Base-by-base conservation (phyloP, 2,113 vertebrate genomes). In the Pavo muticus region DNA sequence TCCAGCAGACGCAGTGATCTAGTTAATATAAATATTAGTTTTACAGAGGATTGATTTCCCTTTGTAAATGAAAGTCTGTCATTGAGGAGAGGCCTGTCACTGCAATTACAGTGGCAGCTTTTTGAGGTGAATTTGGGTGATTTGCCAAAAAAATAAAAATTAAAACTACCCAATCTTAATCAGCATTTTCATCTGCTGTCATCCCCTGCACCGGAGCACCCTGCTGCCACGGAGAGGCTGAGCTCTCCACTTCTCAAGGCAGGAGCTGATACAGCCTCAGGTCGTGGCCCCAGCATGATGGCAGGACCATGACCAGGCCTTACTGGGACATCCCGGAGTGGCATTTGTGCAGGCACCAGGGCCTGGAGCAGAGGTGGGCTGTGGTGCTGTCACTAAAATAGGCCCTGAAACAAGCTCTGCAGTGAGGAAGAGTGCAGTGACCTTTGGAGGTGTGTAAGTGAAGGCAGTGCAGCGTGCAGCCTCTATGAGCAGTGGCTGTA, bases 1-100 rank as follows among this genome's bases (percentile, higher is more conserved):
- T 92, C 94, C 84, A 94, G 84, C 84, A 94, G 93, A 91, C 18
- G 16, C 44, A 82, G 78, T 86, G 83, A 94, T 94, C 90, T 93
- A 94, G 90, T 90, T 96, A 94, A 57, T 89, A 70, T 64, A 94
- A 96, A 92, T 84, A 71, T 56, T 84, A 88, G 87, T 65, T 90
- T 85, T 93, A 91, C 18, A 4, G 75, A 59, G 70, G 50, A 88
- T 70, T 92, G 95, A 93, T 82, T 84, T 94, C 59, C 35, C 50
- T 83, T 96, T 32, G 9, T 88, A 87, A 94, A 92, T 88, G 77
- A 63, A 96, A 81, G 70, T 63, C 82, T 90, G 80, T 75, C 88
- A 81, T 32, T 87, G 79, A 81, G 71, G 59, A 87, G 42, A 81
- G 24, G 74, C 40, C 35, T 90, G 88, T 77, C 87, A 68, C 57